These are phyloP conservation scores for Phallusia fumigata DNA, from an alignment of 23 tunicate genomes.

Conservation along the genomic window DNA sequence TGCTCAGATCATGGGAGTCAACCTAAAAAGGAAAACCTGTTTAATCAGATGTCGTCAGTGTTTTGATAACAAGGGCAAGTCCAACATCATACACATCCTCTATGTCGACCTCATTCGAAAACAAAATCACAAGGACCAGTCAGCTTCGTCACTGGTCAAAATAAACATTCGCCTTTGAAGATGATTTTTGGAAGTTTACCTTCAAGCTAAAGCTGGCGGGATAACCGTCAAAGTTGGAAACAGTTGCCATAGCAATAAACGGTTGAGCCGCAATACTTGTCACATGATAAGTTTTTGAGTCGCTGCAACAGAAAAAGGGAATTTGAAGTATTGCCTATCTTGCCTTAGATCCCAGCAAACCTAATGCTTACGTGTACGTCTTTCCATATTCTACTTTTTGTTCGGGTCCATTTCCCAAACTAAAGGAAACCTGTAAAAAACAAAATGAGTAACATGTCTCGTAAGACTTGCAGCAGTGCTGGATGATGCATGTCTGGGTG, in stretches of 20 bases:
- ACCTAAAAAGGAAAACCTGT: no score
- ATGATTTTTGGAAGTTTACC: not conserved
- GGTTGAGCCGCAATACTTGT: not conserved
- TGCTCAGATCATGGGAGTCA: no score
- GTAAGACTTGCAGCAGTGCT: no score
- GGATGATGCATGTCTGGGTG: no score
- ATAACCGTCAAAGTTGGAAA: not conserved
- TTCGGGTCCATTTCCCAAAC: not conserved
- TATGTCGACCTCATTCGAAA: no score
- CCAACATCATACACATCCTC: no score
- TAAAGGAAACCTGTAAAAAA: not conserved
- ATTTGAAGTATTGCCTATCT: not conserved
- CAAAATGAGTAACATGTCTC: no score
- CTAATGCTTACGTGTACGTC: not conserved
- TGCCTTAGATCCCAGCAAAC: not conserved
- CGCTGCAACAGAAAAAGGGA: not conserved
- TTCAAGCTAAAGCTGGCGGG: not conserved
- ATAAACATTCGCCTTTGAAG: no score
- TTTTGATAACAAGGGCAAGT: no score
- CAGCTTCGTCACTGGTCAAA: no score
- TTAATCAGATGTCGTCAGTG: no score
- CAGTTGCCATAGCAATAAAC: not conserved
- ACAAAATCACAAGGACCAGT: no score
- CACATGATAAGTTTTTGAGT: not conserved
- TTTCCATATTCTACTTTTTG: not conserved